Evolutionary conservation across 2,113 vertebrate genomes (phyloP).

Genomic region (Potamarius usumacintae): DNA sequence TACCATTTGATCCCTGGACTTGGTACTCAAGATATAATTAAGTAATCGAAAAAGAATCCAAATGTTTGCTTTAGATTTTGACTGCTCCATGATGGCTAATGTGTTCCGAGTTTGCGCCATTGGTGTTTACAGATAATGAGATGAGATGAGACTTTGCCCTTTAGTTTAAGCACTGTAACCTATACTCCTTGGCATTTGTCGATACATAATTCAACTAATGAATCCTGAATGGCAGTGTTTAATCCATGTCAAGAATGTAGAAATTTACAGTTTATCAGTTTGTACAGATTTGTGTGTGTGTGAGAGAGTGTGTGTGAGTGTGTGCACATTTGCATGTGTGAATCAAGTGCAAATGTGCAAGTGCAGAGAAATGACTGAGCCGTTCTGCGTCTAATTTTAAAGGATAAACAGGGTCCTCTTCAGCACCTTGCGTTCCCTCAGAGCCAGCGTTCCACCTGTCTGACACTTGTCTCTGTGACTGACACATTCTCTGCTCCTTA

Average conservation of each 20-base stretch:
- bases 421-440: conserved; percentile 30
- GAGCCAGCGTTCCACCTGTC: conserved; percentile 50
- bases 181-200: neutral
- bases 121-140: neutral
- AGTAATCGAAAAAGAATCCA: neutral
- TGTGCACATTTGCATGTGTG: neutral
- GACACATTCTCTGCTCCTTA: conserved; percentile 45
- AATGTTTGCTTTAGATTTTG: neutral
- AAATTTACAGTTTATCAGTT: neutral
- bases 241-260: neutral
- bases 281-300: neutral
- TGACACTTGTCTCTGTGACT: conserved; percentile 48
- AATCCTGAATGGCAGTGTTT: neutral
- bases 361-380: conserved; percentile 21
- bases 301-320: conserved; percentile 16
- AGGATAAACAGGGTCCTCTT: conserved; percentile 48
- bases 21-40: neutral
- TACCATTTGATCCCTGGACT: neutral
- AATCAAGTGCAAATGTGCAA: conserved; percentile 24
- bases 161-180: neutral
- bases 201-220: neutral
- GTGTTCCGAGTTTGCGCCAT: neutral
- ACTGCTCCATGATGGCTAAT: neutral
- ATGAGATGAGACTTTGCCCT: neutral
- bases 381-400: conserved; percentile 54